These are phyloP conservation scores for Arvicanthis niloticus DNA, from an alignment of 2,113 vertebrate genomes.

Conservation along the genomic window DNA sequence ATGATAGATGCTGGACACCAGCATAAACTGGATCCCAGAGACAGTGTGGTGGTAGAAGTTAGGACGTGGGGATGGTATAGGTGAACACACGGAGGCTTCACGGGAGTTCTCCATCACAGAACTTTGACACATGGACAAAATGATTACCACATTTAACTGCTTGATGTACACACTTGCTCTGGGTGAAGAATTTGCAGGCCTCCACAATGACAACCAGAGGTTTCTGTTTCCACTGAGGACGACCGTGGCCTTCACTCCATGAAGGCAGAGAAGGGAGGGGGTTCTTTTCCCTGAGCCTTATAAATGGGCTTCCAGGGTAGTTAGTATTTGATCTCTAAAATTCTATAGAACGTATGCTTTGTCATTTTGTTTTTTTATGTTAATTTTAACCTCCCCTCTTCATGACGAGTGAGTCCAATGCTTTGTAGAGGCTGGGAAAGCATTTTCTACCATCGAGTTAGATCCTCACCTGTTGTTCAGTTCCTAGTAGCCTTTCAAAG, in stretches of 20 bases:
- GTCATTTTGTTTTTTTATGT: not conserved
- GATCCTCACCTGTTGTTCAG: not conserved
- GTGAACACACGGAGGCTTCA: not conserved
- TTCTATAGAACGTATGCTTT: not conserved
- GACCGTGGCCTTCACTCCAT: not conserved
- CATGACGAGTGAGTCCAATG: not conserved
- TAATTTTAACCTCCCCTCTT: not conserved
- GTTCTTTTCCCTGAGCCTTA: not conserved
- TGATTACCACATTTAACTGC: not conserved
- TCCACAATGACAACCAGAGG: not conserved
- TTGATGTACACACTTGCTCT: not conserved
- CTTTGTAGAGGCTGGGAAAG: not conserved
- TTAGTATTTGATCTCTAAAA: not conserved
- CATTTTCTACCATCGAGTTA: not conserved
- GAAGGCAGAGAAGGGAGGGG: not conserved
- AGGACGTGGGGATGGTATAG: not conserved
- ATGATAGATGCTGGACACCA: not conserved
- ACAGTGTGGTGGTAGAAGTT: not conserved
- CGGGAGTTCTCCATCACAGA: not conserved
- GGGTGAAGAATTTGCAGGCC: not conserved
- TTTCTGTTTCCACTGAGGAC: not conserved
- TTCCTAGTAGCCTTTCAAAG: not conserved
- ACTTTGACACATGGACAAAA: not conserved
- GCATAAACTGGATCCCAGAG: not conserved
- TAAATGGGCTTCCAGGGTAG: not conserved